A percentile compares a stretch with the other conserved stretches of the same genome.
phyloP scores from a whole-genome alignment of 2,797 vertebrate genomes.

The Diglossa cyanea region DNA sequence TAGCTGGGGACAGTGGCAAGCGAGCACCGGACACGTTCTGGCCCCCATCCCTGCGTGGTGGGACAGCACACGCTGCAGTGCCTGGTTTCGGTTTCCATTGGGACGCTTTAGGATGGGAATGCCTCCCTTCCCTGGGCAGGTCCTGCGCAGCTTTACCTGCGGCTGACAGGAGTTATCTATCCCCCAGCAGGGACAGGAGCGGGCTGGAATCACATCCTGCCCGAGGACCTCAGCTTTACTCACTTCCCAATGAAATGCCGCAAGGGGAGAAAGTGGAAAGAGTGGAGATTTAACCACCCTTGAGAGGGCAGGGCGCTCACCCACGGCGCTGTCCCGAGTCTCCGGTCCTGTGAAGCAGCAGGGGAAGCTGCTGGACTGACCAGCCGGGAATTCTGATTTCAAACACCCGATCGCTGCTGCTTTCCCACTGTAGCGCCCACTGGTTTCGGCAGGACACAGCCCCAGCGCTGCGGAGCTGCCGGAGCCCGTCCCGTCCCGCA shows the following conservation, averaged over 20 bases:
- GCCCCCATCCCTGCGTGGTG: neutral
- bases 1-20: neutral
- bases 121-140: neutral
- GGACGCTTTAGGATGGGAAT: neutral
- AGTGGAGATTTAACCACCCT: rapidly evolving
- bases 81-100: rapidly evolving
- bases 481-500: neutral
- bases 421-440: rapidly evolving
- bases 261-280: neutral
- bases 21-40: rapidly evolving
- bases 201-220: neutral
- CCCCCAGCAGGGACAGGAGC: rapidly evolving
- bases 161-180: neutral
- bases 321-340: neutral
- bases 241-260: neutral
- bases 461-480: neutral
- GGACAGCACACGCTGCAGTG: neutral
- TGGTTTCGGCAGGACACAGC: neutral
- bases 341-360: rapidly evolving
- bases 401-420: rapidly evolving
- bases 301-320: rapidly evolving
- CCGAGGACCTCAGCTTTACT: neutral
- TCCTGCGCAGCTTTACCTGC: neutral
- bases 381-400: neutral
- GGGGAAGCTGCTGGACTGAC: neutral